Percentiles rank a stretch among this genome's conserved stretches.
phyloP scores from a whole-genome alignment of 2,888 invertebrate genomes.

The Euzophera pinguis region DNA sequence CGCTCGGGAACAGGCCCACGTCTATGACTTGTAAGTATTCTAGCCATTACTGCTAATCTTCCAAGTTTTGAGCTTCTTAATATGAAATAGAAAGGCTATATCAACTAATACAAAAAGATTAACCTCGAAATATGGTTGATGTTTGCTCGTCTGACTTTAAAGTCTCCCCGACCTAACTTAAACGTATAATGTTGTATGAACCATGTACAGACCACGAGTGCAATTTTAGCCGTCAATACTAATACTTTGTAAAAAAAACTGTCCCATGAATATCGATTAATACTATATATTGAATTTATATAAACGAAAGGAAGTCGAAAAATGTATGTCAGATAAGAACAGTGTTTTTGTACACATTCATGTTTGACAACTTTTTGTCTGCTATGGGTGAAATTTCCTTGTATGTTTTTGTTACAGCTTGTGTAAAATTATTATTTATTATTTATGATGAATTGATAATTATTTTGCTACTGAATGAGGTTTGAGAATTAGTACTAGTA shows the following conservation, averaged over 20 bases:
- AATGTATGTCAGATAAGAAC: too few relatives aligned
- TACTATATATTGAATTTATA: too few relatives aligned
- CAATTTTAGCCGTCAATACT: constrained; percentile 18
- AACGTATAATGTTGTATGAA: constrained; percentile 31
- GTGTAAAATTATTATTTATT: too few relatives aligned
- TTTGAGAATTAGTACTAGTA: too few relatives aligned
- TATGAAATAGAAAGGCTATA: neutral
- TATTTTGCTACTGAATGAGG: too few relatives aligned
- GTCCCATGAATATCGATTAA: neutral
- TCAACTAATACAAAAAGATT: constrained; percentile 26
- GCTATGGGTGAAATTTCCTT: too few relatives aligned
- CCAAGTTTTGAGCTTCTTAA: neutral
- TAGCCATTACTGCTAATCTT: constrained; percentile 38
- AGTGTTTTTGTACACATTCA: too few relatives aligned
- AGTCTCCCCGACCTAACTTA: constrained; percentile 36
- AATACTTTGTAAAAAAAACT: neutral
- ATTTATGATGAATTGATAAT: too few relatives aligned
- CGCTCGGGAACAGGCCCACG: constrained; percentile 74
- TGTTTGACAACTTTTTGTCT: too few relatives aligned
- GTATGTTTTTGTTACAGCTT: too few relatives aligned
- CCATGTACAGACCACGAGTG: constrained; percentile 31
- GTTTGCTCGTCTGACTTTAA: constrained; percentile 46
- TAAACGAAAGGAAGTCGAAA: too few relatives aligned
- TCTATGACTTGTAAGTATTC: constrained; percentile 78
- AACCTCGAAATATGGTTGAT: constrained; percentile 52